A percentile compares a stretch with the other conserved stretches of the same genome.
Conservation (phyloP, 1,140 invertebrate species). For the Calycopis cecrops region DNA sequence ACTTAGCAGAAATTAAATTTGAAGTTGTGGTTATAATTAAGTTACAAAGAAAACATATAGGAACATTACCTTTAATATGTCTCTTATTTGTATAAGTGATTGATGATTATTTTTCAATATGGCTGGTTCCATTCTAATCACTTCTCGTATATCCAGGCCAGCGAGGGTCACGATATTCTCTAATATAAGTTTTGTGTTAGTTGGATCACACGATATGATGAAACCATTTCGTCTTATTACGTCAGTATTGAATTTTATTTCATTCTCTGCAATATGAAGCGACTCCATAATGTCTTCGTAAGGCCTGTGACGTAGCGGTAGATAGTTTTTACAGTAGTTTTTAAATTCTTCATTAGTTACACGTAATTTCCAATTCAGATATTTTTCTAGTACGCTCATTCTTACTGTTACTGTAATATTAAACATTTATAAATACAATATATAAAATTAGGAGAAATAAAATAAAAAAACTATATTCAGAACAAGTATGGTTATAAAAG, state of each 20-base stretch:
- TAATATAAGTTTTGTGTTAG: slow-evolving; percentile 73
- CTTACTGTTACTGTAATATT: slow-evolving; percentile 61
- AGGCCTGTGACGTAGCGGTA: slow-evolving; percentile 72
- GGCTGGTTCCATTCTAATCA: slow-evolving; percentile 69
- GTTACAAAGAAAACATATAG: slow-evolving; percentile 20
- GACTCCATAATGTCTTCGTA: slow-evolving; percentile 70
- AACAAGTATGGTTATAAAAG: no score
- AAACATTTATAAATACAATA: slow-evolving; percentile 16
- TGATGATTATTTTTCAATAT: slow-evolving; percentile 75
- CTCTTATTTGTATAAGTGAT: slow-evolving; percentile 64
- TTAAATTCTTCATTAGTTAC: slow-evolving; percentile 63
- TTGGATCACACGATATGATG: slow-evolving; percentile 71
- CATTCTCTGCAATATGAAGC: slow-evolving; percentile 60
- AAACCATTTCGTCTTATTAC: slow-evolving; percentile 74
- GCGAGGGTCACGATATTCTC: slow-evolving; percentile 68
- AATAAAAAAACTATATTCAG: no score
- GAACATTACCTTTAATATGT: slow-evolving; percentile 61
- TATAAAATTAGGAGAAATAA: slow-evolving; percentile 11
- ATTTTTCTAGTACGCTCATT: slow-evolving; percentile 66
- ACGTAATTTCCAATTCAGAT: slow-evolving; percentile 65
- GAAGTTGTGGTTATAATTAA: not conserved
- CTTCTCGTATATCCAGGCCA: slow-evolving; percentile 68
- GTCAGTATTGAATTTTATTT: slow-evolving; percentile 65
- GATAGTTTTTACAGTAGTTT: slow-evolving; percentile 71
- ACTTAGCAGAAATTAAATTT: no score